phyloP scores from a whole-genome alignment of 1,140 invertebrate genomes.

The Hycleus cichorii region DNA sequence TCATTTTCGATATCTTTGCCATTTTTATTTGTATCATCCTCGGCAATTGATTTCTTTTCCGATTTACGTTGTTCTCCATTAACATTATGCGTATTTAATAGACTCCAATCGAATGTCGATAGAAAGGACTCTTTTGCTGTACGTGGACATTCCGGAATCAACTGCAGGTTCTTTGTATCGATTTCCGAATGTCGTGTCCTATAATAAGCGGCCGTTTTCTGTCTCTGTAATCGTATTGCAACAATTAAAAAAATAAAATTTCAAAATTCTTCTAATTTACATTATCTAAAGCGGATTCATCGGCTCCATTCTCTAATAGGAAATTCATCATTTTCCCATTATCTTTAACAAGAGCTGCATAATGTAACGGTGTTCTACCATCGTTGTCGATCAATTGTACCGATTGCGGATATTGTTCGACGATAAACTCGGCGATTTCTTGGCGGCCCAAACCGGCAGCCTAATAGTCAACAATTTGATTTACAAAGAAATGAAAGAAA shows the following conservation, averaged over 20 bases:
- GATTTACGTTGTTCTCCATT: conserved; percentile 44
- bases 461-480: conserved; percentile 39
- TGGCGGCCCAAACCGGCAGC: conserved; percentile 71
- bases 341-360: conserved; percentile 69
- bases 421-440: conserved; percentile 65
- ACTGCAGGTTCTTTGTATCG: conserved; percentile 57
- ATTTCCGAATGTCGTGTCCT: conserved; percentile 65
- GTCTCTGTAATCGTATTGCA: conserved; percentile 56
- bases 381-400: conserved; percentile 65
- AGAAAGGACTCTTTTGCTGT: conserved; percentile 59
- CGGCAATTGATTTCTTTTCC: conserved; percentile 26
- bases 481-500: neutral
- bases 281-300: conserved; percentile 71
- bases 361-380: conserved; percentile 86
- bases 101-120: conserved; percentile 64
- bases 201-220: conserved; percentile 73
- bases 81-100: conserved; percentile 47
- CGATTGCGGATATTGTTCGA: conserved; percentile 61
- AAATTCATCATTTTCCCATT: conserved; percentile 65
- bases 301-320: conserved; percentile 65
- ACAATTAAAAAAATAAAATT: conserved; percentile 5
- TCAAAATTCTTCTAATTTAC: conserved; percentile 48
- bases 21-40: conserved; percentile 19
- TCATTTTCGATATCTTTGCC: conserved; percentile 29
- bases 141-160: conserved; percentile 71